These are phyloP conservation scores for Gulo gulo DNA, from an alignment of 2,113 vertebrate species.

Conservation along the genomic window DNA sequence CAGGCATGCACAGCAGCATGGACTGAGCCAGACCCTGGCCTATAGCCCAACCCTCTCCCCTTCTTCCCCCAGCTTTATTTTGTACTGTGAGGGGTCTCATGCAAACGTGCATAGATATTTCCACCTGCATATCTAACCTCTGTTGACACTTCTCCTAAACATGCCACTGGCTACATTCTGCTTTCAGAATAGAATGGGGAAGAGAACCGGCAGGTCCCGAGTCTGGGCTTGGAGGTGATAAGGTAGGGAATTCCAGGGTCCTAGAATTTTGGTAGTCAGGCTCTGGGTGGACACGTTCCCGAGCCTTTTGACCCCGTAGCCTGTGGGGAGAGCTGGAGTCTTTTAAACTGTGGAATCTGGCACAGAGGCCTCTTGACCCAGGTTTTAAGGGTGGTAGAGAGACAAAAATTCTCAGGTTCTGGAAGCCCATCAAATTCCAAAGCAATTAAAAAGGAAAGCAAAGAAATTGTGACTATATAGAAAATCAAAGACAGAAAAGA, in stretches of 20 bases:
- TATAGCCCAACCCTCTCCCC: background rate
- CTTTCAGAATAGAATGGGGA: background rate
- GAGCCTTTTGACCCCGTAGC: background rate
- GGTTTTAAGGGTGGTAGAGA: background rate
- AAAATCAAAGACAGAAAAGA: background rate
- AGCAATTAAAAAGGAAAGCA: background rate
- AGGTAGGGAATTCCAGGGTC: background rate
- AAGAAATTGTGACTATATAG: background rate
- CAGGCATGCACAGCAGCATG: background rate
- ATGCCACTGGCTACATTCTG: background rate
- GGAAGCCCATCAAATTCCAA: background rate
- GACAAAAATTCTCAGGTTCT: background rate
- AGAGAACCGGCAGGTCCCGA: background rate
- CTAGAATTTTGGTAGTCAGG: background rate
- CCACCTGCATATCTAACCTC: background rate
- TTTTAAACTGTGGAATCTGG: background rate
- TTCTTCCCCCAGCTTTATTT: background rate
- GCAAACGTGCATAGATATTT: background rate
- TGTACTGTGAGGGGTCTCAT: fast-evolving
- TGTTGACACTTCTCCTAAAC: background rate
- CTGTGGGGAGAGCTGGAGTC: background rate
- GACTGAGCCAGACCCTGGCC: background rate
- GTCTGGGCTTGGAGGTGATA: background rate
- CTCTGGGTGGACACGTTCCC: background rate
- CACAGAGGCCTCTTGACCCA: background rate